A percentile compares a stretch with the other conserved stretches of the same genome.
phyloP scores from a whole-genome alignment of 2,113 vertebrate genomes.

The Serinus canaria region DNA sequence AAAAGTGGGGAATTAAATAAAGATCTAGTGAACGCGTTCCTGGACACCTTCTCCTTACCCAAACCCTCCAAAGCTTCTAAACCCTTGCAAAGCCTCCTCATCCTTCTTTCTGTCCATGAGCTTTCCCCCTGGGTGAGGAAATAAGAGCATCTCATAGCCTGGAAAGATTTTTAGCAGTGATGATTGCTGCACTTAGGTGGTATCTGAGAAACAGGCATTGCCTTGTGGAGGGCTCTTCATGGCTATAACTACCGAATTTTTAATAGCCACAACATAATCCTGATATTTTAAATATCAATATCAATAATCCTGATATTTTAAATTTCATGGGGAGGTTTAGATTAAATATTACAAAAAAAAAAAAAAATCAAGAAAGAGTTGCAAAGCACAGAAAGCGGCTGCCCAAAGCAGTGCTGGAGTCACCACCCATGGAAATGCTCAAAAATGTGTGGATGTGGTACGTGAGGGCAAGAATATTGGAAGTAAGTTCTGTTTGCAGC shows the following conservation, averaged over 20 bases:
- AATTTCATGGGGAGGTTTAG: not conserved
- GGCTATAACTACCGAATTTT: accelerated
- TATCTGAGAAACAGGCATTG: not conserved
- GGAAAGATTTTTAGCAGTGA: not conserved
- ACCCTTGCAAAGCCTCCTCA: not conserved
- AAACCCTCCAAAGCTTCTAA: not conserved
- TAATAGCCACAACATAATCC: not conserved
- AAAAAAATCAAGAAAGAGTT: not conserved
- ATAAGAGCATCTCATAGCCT: not conserved
- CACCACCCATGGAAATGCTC: too few relatives aligned
- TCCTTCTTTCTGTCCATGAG: not conserved
- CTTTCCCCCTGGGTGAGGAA: not conserved
- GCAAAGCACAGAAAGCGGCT: not conserved
- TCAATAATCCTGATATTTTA: not conserved
- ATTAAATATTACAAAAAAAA: too few relatives aligned
- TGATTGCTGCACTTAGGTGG: accelerated
- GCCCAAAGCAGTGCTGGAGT: not conserved
- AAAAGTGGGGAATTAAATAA: not conserved
- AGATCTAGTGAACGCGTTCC: not conserved
- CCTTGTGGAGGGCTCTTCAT: accelerated
- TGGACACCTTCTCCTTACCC: not conserved
- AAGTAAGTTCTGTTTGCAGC: not conserved
- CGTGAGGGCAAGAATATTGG: not conserved
- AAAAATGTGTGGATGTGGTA: not conserved
- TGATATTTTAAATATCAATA: not conserved